Percentiles rank a stretch among this genome's conserved stretches.
These are phyloP conservation scores for Trimorus sp. DNA, from an alignment of 2,888 invertebrate genomes.

Conservation along the genomic window DNA sequence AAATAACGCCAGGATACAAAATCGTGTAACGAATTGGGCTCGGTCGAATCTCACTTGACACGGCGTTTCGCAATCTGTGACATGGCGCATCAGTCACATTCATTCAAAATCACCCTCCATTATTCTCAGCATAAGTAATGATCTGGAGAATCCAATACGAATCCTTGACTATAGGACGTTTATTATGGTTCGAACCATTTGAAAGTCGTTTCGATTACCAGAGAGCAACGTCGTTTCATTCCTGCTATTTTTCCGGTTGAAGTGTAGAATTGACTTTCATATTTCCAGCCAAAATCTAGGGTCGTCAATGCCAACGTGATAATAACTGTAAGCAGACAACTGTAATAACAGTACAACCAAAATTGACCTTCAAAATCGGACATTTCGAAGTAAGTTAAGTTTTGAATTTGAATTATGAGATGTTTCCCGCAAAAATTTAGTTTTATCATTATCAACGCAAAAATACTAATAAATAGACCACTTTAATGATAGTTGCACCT, in stretches of 20 bases:
- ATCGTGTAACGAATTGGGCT: constrained; percentile 9
- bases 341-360: neutral
- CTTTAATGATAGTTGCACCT: too few species aligned
- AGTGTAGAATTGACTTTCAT: too few species aligned
- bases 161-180: constrained; percentile 21
- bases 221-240: too few species aligned
- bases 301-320: too few species aligned
- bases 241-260: too few species aligned
- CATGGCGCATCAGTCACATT: constrained; percentile 36
- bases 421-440: neutral
- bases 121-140: constrained; percentile 41
- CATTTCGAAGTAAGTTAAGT: too few species aligned
- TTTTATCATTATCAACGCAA: too few species aligned
- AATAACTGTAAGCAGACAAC: too few species aligned
- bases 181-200: neutral
- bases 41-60: constrained; percentile 17
- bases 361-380: neutral
- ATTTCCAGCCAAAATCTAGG: too few species aligned
- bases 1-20: constrained; percentile 17
- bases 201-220: neutral
- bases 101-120: constrained; percentile 38
- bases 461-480: too few species aligned
- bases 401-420: too few species aligned
- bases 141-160: constrained; percentile 35
- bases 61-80: constrained; percentile 26